A percentile compares a stretch with the other conserved stretches of the same genome.
Evolutionary conservation across 1,140 invertebrate species (phyloP).

Genomic region (Ips typographus): DNA sequence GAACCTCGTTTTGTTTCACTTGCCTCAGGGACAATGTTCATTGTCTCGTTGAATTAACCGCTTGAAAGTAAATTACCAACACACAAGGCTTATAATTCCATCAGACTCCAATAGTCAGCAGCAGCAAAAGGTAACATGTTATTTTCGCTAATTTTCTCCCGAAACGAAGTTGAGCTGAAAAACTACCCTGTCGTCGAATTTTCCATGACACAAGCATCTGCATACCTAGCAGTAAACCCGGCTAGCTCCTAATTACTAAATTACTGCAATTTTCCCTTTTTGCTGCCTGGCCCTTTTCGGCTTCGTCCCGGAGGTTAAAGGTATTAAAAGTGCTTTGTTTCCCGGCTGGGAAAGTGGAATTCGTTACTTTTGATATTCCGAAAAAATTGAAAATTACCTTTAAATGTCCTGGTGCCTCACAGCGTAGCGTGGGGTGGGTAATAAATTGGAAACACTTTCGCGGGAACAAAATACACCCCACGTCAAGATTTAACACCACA

Average conservation of each 20-base stretch:
- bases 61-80: too few species aligned
- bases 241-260: conserved; percentile 29
- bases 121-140: too few species aligned
- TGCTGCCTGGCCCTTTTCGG: conserved; percentile 23
- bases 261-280: conserved; percentile 32
- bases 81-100: too few species aligned
- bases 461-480: background rate
- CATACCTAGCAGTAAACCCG: conserved; percentile 32
- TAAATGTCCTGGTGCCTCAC: too few species aligned
- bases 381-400: too few species aligned
- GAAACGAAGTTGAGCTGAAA: conserved; percentile 2
- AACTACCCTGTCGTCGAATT: conserved; percentile 17
- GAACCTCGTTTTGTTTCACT: too few species aligned
- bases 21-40: too few species aligned
- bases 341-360: background rate
- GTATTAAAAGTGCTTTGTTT: conserved; percentile 35
- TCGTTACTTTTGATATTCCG: too few species aligned
- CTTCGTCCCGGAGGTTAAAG: conserved; percentile 25
- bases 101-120: too few species aligned
- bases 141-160: background rate
- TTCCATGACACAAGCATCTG: conserved; percentile 27
- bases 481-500: background rate
- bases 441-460: background rate
- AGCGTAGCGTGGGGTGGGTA: background rate
- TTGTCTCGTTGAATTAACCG: too few species aligned